Evolutionary conservation across 2,888 invertebrate species (phyloP), one percentile per base, ranked within the genome.

Genomic region (Tanypteryx hageni): DNA sequence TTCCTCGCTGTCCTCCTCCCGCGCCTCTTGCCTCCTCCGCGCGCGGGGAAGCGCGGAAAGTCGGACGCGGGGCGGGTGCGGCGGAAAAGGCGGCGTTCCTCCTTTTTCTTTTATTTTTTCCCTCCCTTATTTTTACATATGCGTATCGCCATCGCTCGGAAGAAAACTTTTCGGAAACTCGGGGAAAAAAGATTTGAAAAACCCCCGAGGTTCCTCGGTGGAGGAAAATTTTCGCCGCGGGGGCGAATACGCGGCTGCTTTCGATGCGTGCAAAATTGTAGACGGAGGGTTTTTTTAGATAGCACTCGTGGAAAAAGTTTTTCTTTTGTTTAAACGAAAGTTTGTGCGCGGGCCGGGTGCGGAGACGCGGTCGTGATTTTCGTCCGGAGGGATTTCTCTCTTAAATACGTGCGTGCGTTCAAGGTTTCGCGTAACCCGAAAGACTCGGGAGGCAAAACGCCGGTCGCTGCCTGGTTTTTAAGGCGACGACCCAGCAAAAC

Each of bases 401-500:
- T 16, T 31, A 27, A n/a, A n/a, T 27, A 31, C 64, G 16, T 44
- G 22, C 57, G 89, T 64, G 89, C 89, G 61, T 27, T 31, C 16
- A 64, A 61, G 56, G 10, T 18, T 64, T 61, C 11, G 27, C 61
- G 64, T 31, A 64, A 61, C 64, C 14, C 56, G 56, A n/a, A n/a
- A 83, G 56, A n/a, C 7, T 31, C 61, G 86, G 86, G 61, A n/a
- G 18, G 22, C 76, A 76, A 76, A 64, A 89, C 61, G 44, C 31
- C 89, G 89, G 31, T 31, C 7, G n/a, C 61, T 16, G 61, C 61
- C 86, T n/a, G 85, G 18, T 86, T 89, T 89, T 89, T 89, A 64
- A 64, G 89, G 61, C 89, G 64, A 89, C 89, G 64, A 89, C 89
- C 89, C 89, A 89, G 89, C 89, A 89, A 89, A 89, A 89, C 89